Base-by-base conservation (phyloP, 2,113 vertebrate species). In the Hyaena hyaena region DNA sequence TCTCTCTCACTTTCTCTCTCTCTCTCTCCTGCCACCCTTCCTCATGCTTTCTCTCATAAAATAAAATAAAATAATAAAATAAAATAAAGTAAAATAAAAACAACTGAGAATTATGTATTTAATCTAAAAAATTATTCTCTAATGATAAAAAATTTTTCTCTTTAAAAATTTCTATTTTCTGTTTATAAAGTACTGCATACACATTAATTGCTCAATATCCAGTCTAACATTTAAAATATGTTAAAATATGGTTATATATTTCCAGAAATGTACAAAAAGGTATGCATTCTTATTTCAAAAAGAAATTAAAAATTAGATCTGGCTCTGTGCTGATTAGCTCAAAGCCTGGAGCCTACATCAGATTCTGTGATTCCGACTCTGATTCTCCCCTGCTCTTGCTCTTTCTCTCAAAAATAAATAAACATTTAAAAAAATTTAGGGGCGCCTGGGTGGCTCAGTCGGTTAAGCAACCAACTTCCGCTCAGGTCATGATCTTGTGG, bases 171-270 rank as follows among this genome's bases (percentile, higher is more conserved):
- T n/a, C 10, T 28, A 31, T 48, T 93, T 93, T 73, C 45, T 91
- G 10, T 65, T 82, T 79, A 73, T 53, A 83, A 58, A 53, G 31
- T 66, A 50, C 76, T 74, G 1, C 17, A 84, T 63, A 4, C 23
- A 83, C 16, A 80, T 63, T 61, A 81, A 82, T 69, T 82, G 2
- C 3, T 73, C 74, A 84, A 53, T 85, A 90, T 77, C 45, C 31
- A 95, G 7, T 21, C 5, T 87, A 80, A 82, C 4, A 93, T 26
- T 95, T 82, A 96, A 88, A 86, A 90, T 4, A 61, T 80, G 53
- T 50, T 39, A 79, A 90, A 80, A 53, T 63, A 35, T 50, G 23
- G 63, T 53, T 55, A 31, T 66, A 14, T 74, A 35, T 73, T 69
- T 94, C 21, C 14, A 76, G 71, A 81, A 50, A 55, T 43, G 16